These are phyloP conservation scores for Sinocyclocheilus grahami DNA, from an alignment of 2,113 vertebrate species.

Conservation along the genomic window DNA sequence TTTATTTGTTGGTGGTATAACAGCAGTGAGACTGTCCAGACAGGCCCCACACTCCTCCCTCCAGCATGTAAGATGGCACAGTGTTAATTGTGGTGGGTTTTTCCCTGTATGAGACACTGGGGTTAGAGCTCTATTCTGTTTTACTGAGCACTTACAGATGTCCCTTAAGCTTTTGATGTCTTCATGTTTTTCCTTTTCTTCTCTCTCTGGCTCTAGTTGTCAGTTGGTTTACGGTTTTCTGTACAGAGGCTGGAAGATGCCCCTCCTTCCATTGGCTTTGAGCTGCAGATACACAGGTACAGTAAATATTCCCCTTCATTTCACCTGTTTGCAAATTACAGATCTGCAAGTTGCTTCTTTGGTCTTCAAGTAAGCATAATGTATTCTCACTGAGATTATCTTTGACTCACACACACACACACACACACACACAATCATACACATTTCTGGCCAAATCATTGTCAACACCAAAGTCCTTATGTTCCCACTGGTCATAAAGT, in stretches of 20 bases:
- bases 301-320: not conserved
- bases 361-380: not conserved
- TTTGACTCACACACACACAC: not conserved
- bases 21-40: conserved; percentile 7
- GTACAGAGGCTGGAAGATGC: conserved; percentile 87
- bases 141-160: conserved; percentile 55
- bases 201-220: conserved; percentile 61
- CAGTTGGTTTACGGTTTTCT: conserved; percentile 77
- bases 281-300: conserved; percentile 93
- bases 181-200: conserved; percentile 45
- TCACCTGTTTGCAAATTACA: not conserved
- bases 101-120: conserved; percentile 23
- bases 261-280: conserved; percentile 84
- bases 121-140: conserved; percentile 45
- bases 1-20: not conserved
- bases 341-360: not conserved
- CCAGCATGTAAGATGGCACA: conserved; percentile 15
- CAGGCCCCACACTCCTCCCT: not conserved
- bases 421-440: not conserved
- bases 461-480: conserved; percentile 7
- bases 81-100: conserved; percentile 50
- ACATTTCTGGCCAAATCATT: conserved; percentile 3
- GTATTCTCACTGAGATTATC: not conserved
- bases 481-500: not conserved
- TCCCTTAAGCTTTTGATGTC: conserved; percentile 35